Percentiles rank a stretch among this genome's conserved stretches.
Evolutionary conservation across 1,140 invertebrate genomes (phyloP).

Genomic region (Drosophila busckii): DNA sequence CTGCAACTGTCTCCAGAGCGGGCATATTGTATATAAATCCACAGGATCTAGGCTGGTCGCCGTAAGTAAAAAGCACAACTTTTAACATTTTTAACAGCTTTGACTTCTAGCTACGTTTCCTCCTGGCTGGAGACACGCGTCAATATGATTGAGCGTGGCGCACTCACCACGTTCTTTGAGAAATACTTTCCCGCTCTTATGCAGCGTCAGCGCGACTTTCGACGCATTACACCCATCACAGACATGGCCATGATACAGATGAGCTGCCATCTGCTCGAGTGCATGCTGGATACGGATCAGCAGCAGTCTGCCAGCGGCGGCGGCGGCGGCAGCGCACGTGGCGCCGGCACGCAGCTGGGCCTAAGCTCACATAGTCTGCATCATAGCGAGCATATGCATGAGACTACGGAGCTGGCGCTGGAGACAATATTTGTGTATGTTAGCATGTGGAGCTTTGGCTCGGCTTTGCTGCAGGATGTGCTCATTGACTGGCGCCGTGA

Average conservation of each 20-base stretch:
- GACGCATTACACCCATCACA: constrained; percentile 94
- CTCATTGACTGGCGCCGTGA: constrained; percentile 93
- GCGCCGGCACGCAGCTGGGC: neutral
- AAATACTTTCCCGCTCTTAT: constrained; percentile 95
- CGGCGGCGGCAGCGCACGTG: neutral
- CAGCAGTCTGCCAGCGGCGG: too few relatives aligned
- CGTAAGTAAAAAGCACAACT: constrained; percentile 82
- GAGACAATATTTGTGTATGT: constrained; percentile 96
- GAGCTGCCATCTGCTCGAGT: constrained; percentile 93
- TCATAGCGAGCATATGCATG: constrained; percentile 50
- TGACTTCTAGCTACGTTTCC: constrained; percentile 85
- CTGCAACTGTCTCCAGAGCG: constrained; percentile 96
- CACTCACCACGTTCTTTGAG: constrained; percentile 93
- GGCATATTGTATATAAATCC: constrained; percentile 96
- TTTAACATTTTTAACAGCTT: neutral
- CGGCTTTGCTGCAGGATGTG: constrained; percentile 93
- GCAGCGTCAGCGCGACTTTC: constrained; percentile 90
- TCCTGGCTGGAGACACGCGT: constrained; percentile 94
- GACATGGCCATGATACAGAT: constrained; percentile 95
- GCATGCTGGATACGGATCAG: constrained; percentile 83
- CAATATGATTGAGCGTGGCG: constrained; percentile 86
- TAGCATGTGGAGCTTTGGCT: constrained; percentile 96
- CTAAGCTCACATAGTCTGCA: constrained; percentile 51
- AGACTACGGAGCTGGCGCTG: constrained; percentile 52
- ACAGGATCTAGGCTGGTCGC: constrained; percentile 97